phyloP scores from a whole-genome alignment of 2,888 invertebrate species.

The Sycophila texana region DNA sequence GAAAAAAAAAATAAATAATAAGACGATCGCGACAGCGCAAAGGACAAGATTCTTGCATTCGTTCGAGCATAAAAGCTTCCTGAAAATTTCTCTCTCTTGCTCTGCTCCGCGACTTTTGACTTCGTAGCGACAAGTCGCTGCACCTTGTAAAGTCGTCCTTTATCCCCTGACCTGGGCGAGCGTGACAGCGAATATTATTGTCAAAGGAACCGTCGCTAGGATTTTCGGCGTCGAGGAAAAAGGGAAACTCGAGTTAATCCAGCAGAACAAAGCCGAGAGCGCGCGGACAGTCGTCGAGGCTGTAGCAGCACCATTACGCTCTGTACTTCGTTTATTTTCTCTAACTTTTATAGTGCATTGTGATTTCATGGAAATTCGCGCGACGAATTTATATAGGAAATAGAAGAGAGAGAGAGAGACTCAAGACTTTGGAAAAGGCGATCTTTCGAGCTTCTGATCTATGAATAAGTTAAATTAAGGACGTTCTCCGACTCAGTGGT shows the following conservation, averaged over 20 bases:
- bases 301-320: not conserved
- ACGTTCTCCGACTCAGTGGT: too few relatives aligned
- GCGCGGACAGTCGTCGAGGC: constrained; percentile 8
- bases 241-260: constrained; percentile 37
- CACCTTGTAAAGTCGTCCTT: not conserved
- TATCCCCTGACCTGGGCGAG: not conserved
- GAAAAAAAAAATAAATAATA: not conserved
- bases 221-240: constrained; percentile 21
- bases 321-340: not conserved
- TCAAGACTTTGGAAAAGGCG: too few relatives aligned
- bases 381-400: too few relatives aligned
- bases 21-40: constrained; percentile 24
- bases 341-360: not conserved
- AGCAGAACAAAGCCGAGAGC: constrained; percentile 39
- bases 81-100: too few relatives aligned
- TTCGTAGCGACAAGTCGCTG: not conserved
- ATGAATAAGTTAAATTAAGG: too few relatives aligned
- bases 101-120: too few relatives aligned
- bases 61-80: too few relatives aligned
- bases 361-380: too few relatives aligned
- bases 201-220: constrained; percentile 13
- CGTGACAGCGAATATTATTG: constrained; percentile 9
- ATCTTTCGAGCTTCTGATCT: too few relatives aligned
- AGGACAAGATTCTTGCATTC: constrained; percentile 1
- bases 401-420: too few relatives aligned